A percentile compares a stretch with the other conserved stretches of the same genome.
Evolutionary conservation across 2,888 invertebrate genomes (phyloP).

Genomic region (Brenthis daphne): DNA sequence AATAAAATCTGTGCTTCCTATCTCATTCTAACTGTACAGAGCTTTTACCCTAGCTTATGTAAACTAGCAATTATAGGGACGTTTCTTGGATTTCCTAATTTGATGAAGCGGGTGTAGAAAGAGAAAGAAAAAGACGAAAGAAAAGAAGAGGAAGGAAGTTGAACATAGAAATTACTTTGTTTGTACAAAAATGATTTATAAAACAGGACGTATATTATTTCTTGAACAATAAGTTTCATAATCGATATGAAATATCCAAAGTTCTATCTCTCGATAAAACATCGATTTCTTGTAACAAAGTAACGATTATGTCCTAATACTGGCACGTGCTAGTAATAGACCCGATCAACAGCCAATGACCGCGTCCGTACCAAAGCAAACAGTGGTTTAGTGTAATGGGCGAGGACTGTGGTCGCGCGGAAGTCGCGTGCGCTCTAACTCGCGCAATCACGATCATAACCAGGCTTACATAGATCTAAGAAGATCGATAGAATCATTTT

Average conservation of each 20-base stretch:
- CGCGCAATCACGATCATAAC: conserved; percentile 49
- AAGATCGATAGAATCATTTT: conserved; percentile 3
- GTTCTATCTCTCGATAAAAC: background rate
- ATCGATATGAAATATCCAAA: background rate
- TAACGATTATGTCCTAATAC: background rate
- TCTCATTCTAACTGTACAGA: no score
- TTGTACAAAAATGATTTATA: no score
- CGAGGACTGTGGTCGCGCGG: conserved; percentile 51
- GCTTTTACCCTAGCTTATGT: no score
- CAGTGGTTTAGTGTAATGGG: conserved; percentile 38
- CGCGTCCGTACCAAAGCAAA: conserved; percentile 36
- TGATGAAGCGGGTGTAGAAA: no score
- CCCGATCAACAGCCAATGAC: conserved; percentile 36
- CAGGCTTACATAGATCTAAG: conserved; percentile 25
- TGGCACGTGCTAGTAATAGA: conserved; percentile 9
- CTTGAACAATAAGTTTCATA: background rate
- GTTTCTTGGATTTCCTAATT: no score
- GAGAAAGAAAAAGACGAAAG: no score
- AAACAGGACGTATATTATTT: background rate
- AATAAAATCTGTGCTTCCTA: no score
- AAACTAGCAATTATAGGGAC: no score
- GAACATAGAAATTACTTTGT: no score
- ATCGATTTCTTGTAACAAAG: background rate
- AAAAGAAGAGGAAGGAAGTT: no score
- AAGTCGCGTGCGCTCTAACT: conserved; percentile 68